Percentiles rank a stretch among this genome's conserved stretches.
Evolutionary conservation across 2,113 vertebrate species (phyloP).

Genomic region (Nothocercus julius): DNA sequence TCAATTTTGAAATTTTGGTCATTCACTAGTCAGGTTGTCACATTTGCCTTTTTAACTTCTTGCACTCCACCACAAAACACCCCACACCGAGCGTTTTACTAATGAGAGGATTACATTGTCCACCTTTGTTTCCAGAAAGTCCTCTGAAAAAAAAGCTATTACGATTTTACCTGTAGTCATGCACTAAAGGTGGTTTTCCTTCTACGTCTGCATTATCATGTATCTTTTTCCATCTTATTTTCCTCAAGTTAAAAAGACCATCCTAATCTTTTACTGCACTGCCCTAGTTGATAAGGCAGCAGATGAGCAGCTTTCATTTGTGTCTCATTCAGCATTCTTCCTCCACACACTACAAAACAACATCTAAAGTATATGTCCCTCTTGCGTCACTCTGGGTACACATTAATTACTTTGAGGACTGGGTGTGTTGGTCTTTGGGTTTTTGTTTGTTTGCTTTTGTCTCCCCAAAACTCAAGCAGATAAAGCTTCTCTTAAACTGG

Average conservation of each 20-base stretch:
- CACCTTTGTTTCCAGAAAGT: neutral
- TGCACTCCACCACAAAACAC: neutral
- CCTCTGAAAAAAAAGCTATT: slow-evolving; percentile 26
- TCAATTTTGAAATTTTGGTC: neutral
- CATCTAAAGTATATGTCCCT: neutral
- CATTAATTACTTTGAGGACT: neutral
- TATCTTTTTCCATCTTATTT: neutral
- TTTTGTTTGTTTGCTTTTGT: neutral
- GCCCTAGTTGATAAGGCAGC: neutral
- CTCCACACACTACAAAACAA: neutral
- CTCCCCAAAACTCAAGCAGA: neutral
- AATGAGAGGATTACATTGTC: neutral
- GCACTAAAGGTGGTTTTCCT: neutral
- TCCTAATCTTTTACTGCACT: neutral
- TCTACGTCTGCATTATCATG: neutral
- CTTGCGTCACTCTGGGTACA: neutral
- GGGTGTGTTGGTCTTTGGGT: neutral
- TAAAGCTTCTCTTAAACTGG: neutral
- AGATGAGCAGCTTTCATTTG: neutral
- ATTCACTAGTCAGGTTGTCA: neutral
- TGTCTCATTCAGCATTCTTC: neutral
- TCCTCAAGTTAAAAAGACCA: neutral
- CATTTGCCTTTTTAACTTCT: neutral
- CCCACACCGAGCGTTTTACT: neutral
- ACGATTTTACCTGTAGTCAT: neutral